Base-by-base conservation (phyloP, 2,888 invertebrate genomes). In the Craniophora ligustri region DNA sequence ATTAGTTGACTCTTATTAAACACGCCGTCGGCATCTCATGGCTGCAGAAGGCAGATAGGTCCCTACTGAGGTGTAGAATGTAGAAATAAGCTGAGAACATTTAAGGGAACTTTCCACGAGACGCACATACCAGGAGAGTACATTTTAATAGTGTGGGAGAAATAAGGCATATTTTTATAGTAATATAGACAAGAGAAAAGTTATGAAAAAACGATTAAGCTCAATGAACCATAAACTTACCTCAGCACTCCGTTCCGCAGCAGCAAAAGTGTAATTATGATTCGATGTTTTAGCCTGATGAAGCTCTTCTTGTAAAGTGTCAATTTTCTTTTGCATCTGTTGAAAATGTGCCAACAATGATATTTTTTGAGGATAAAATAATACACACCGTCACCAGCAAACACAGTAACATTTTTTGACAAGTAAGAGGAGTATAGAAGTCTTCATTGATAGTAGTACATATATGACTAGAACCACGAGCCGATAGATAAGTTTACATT, bases 311-410 rank as follows among this genome's bases (percentile, higher is more conserved):
- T 94, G 91, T 60, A 94, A 81, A 10, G 91, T 77, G 49, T 88
- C 87, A 75, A 94, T 91, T 83, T 94, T 94, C 40, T 87, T 87
- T 82, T 94, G 93, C 87, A 94, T 89, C 94, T 94, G 82, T 64
- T 55, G 49, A 8, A 16, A 55, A 67, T 11, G 5, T 13, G 39
- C 11, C 11, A 35, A 51, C 44, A 53, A 69, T 48, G 16, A 54
- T 57, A 36, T 42, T 48, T 47, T 47, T 36, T 14, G 10, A 45
- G 54, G 44, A 28, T 14, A 28, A 8, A 26, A 26, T 26, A n/a
- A 61, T 16, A 26, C 5, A 40, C 23, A 73, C 84, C 84, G 63
- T 72, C 84, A 84, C 85, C 82, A 53, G 49, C 28, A 23, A 46
- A 65, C 48, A 53, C 50, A 58, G 13, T 55, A 36, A 63, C 75